phyloP scores from a whole-genome alignment of 2,113 vertebrate species.

The Willisornis vidua region DNA sequence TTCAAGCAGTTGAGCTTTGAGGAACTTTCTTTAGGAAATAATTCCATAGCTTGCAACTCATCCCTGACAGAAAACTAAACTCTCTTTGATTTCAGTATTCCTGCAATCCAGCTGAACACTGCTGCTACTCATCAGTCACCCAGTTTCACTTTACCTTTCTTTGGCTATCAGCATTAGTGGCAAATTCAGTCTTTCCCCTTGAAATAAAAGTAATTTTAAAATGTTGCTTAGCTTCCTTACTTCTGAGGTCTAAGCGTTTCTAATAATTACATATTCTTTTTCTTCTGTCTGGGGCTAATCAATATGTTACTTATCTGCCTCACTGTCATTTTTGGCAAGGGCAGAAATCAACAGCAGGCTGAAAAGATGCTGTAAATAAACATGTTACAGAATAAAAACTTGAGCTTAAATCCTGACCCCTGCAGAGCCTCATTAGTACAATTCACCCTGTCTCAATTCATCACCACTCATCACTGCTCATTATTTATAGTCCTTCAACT shows the following conservation, averaged over 20 bases:
- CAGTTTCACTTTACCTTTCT: not conserved
- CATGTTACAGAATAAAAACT: slow-evolving; percentile 20
- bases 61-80: not conserved
- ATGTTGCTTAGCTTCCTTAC: not conserved
- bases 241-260: not conserved
- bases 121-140: not conserved
- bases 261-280: not conserved
- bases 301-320: not conserved
- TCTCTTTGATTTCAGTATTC: not conserved
- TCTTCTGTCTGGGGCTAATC: not conserved
- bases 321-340: not conserved
- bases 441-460: not conserved
- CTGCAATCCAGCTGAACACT: not conserved
- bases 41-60: not conserved
- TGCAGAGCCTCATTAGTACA: slow-evolving; percentile 26
- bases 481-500: slow-evolving; percentile 30
- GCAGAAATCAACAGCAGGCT: not conserved
- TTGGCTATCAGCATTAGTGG: not conserved
- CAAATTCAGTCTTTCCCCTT: not conserved
- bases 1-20: not conserved
- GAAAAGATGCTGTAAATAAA: slow-evolving; percentile 7
- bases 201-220: not conserved
- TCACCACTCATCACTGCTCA: not conserved
- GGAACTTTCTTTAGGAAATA: not conserved
- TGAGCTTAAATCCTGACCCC: not conserved